Conservation (phyloP, 2,888 invertebrate species). For the Ornithoptera priamus region DNA sequence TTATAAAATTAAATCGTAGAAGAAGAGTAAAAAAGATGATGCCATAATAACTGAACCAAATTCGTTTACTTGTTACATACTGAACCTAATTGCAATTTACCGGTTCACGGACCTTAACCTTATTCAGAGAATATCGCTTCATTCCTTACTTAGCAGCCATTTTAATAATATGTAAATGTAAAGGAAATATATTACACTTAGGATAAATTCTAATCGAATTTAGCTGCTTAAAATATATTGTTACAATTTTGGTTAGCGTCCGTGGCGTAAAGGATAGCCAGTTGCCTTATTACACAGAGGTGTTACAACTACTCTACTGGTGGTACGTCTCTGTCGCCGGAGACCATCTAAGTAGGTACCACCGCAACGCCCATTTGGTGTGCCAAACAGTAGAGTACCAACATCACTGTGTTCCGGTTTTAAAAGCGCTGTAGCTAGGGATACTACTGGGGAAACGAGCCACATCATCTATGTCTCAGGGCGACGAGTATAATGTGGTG, state of each 20-base stretch:
- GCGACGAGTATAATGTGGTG: too few species aligned
- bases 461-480: too few species aligned
- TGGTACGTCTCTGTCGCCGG: too few species aligned
- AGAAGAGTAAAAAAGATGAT: neutral
- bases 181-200: neutral
- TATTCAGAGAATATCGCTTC: constrained; percentile 4
- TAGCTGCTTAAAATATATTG: neutral
- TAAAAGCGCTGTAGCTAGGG: too few species aligned
- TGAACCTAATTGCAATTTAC: constrained; percentile 2
- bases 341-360: too few species aligned
- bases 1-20: neutral
- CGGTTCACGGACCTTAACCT: constrained; percentile 2
- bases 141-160: neutral
- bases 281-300: neutral
- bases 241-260: neutral
- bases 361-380: too few species aligned
- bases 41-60: neutral
- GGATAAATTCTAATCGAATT: neutral
- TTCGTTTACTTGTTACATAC: constrained; percentile 1
- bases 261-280: neutral
- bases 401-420: too few species aligned
- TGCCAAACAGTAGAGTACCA: too few species aligned
- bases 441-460: too few species aligned
- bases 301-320: too few species aligned
- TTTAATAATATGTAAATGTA: constrained; percentile 2